Base-by-base conservation (phyloP, 1,140 invertebrate species). In the Penaeus japonicus region DNA sequence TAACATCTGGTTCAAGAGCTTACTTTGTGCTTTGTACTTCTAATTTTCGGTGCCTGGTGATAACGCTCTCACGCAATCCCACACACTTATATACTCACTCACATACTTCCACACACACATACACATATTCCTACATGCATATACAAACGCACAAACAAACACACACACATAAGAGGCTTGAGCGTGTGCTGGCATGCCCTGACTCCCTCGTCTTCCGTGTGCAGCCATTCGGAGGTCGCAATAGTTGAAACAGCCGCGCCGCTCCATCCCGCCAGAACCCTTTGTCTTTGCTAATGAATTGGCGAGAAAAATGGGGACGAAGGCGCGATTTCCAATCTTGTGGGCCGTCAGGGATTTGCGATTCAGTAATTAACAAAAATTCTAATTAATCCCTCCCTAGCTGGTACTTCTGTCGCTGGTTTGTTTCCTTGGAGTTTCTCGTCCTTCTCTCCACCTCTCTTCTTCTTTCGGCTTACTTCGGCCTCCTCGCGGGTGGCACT, bases 301-400 rank as follows among this genome's bases (percentile, higher is more conserved):
- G 80, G 86, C 86, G 80, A 80, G 62, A 83, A 88, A 88, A 88
- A 88, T 83, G 84, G 79, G 62, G 65, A 55, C 47, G 79, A 70
- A 88, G 86, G 86, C 86, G 86, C 86, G 79, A 82, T 83, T 88
- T 88, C 85, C 86, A 88, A 88, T 88, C 86, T 88, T 88, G 86
- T 83, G 86, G 79, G 80, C 79, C 78, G 30, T 73, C 59, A 57
- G 86, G 85, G 86, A 88, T 88, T 88, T 77, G 86, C 86, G 39
- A 88, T 81, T 88, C 86, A 88, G 79, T 88, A 82, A 88, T 88
- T 88, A 88, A 88, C 39, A 83, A 88, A 88, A 87, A 87, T 87
- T 73, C 39, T 77, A 85, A 85, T 85, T 85, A 85, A 85, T 75
- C 84, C 84, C 12, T 75, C 73, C 73, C 65, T 57, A 32, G 54